Base-by-base conservation (phyloP, 2,113 vertebrate genomes). In the Malurus elegans region DNA sequence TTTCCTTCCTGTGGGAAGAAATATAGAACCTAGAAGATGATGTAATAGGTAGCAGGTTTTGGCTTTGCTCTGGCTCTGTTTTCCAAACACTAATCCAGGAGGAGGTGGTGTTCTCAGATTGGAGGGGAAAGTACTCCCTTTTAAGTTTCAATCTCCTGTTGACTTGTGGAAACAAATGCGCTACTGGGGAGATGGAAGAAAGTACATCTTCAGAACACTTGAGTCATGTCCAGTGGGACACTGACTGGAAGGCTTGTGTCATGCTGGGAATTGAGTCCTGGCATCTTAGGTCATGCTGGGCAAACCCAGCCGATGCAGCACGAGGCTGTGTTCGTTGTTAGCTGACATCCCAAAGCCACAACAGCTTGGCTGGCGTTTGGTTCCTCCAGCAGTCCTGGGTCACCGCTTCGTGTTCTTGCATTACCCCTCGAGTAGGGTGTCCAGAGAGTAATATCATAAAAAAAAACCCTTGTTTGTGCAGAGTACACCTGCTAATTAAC, bases 151-250 rank as follows among this genome's bases (percentile, higher is more conserved):
- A 8, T 19, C 65, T 87, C 38, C 45, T 85, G 50, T 79, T 92
- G 66, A 72, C 71, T 86, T 67, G 71, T 93, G 87, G 62, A 93
- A 95, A 54, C 65, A 71, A 82, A 71, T 34, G 0, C 56, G 74
- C 45, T 3, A 5, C 23, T n/a, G 56, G 18, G 44, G 75, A 92
- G 70, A 45, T 56, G 88, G 88, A 96, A 95, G 74, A 79, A 97
- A 93, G 67, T 86, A 90, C 40, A 4, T 26, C 65, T 92, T 83
- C 94, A 92, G 88, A 96, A 90, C 66, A 80, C 51, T 94, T 95
- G 94, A 96, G 90, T 96, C 93, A 95, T 67, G 65, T 92, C 88
- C 67, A 56, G 75, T 58, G 82, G 69, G 92, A 90, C 51, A 18
- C 10, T 48, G 90, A 79, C 87, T 80, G 45, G 61, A 73, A 87